A percentile compares a stretch with the other conserved stretches of the same genome.
Conservation (phyloP, 1,140 invertebrate genomes). For the Adoxophyes honmai region DNA sequence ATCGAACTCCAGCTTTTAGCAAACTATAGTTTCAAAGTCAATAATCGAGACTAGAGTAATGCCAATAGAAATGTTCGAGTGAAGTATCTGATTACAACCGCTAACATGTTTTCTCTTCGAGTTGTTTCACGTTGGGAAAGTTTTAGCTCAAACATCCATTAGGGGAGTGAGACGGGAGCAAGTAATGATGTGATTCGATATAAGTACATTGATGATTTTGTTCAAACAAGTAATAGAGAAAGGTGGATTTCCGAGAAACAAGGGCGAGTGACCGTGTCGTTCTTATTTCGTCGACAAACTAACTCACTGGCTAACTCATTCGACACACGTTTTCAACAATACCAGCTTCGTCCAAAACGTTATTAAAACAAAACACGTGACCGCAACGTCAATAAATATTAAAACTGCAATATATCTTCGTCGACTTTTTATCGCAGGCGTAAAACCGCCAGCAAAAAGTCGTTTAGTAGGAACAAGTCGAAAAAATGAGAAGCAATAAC, state of each 20-base stretch:
- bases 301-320: too few relatives aligned
- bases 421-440: neutral
- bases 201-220: neutral
- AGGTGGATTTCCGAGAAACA: too few relatives aligned
- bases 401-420: neutral
- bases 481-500: constrained; percentile 29
- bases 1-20: too few relatives aligned
- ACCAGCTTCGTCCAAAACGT: too few relatives aligned
- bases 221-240: too few relatives aligned
- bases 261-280: too few relatives aligned
- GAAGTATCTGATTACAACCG: constrained; percentile 3
- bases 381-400: too few relatives aligned
- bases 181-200: too few relatives aligned
- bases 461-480: constrained; percentile 16
- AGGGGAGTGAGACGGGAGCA: neutral
- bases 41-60: neutral
- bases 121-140: neutral
- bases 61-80: neutral
- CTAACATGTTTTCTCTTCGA: constrained; percentile 4
- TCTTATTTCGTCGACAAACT: too few relatives aligned
- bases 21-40: neutral
- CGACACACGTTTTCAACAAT: too few relatives aligned
- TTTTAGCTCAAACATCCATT: neutral
- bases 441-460: neutral
- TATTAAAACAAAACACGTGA: constrained; percentile 4